Base-by-base conservation (phyloP, 2,797 vertebrate species). In the Syncerus caffer region DNA sequence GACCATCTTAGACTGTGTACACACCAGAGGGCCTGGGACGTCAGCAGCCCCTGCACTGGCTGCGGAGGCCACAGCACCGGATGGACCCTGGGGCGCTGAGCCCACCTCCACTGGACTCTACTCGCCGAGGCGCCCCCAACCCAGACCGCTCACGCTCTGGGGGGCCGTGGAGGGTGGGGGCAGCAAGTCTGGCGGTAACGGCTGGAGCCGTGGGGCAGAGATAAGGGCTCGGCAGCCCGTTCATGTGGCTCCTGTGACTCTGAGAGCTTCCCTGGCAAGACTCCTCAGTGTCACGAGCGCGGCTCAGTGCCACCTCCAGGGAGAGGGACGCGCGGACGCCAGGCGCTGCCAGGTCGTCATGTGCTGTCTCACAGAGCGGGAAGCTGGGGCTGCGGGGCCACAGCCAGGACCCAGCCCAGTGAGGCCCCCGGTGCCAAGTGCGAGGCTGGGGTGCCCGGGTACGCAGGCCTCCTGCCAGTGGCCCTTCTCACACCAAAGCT, bases 351-450 rank as follows among this genome's bases (percentile, higher is more conserved):
- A 4, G 51, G 50, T 27, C 1, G 7, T 5, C 34, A 6, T 0
- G 0, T 11, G 0, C 10, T 15, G 0, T 6, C 8, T 15, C 13
- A 34, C 0, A 0, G 19, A 17, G 19, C 0, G 0, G n/a, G 27
- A 78, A 13, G 42, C 19, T 2, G 12, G 57, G 47, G 17, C 86
- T 3, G 6, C 15, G 0, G 7, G 0, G 9, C n/a, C 6, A 1
- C 29, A 31, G 27, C 27, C 42, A 6, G 55, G 78, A 34, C 89
- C 47, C 82, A 0, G 3, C 12, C 19, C 38, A 23, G 58, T 3
- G 42, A 2, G 42, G 27, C 11, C 17, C 19, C 53, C 1, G 1
- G 47, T 21, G 31, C 9, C 21, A 14, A 53, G 45, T 13, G 45
- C 6, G 1, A 45, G 34, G 21, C 23, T 15, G 4, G 29, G 34